Conservation (phyloP, 2,888 invertebrate genomes). For the Calameuta filiformis region DNA sequence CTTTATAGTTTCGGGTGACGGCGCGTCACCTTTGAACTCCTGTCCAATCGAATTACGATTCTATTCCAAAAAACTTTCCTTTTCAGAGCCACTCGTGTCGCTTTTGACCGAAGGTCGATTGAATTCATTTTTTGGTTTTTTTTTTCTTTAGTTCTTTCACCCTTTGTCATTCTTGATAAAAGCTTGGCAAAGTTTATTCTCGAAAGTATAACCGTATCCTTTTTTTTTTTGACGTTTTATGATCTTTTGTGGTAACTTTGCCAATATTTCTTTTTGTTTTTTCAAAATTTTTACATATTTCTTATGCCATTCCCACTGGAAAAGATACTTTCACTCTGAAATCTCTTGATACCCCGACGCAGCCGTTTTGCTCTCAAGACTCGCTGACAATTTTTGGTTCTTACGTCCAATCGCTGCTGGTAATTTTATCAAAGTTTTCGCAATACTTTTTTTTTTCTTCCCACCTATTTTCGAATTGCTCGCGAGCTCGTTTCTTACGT, state of each 20-base stretch:
- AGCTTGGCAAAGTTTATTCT: background rate
- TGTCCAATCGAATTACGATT: background rate
- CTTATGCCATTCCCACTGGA: background rate
- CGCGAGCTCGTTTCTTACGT: background rate
- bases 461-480: background rate
- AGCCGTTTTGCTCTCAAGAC: background rate
- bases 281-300: background rate
- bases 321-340: background rate
- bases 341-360: background rate
- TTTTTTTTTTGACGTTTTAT: background rate
- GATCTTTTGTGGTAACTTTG: background rate
- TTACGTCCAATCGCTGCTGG: background rate
- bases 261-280: background rate
- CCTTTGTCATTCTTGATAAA: background rate
- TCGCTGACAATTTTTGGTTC: background rate
- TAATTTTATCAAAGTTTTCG: background rate
- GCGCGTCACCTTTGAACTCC: background rate
- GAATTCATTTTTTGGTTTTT: background rate
- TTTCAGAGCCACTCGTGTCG: background rate
- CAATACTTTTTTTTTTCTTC: background rate
- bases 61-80: background rate
- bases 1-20: too few species aligned
- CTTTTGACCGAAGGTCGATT: background rate
- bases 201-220: background rate
- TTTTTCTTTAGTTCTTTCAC: background rate